Evolutionary conservation across 2,888 invertebrate genomes (phyloP).

Genomic region (Ichneumon xanthorius): DNA sequence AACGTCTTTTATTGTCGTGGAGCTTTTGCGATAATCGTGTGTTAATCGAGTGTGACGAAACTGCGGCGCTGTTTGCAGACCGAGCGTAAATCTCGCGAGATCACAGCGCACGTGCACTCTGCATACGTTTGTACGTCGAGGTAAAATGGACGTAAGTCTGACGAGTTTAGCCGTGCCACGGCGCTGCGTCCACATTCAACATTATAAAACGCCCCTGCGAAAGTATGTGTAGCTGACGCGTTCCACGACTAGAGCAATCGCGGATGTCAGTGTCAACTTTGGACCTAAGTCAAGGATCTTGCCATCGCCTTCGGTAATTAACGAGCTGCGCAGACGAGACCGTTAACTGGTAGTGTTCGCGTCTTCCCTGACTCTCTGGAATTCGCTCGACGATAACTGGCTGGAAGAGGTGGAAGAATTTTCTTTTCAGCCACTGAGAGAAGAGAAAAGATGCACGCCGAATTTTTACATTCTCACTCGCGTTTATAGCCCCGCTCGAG

Average conservation of each 20-base stretch:
- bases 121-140: not conserved
- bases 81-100: not conserved
- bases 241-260: not conserved
- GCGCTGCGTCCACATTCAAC: not conserved
- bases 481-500: not conserved
- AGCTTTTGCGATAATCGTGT: slow-evolving; percentile 49
- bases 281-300: slow-evolving; percentile 69
- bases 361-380: slow-evolving; percentile 4
- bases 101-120: not conserved
- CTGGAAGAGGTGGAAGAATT: not conserved
- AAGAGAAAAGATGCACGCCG: not conserved
- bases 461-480: not conserved
- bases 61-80: slow-evolving; percentile 10
- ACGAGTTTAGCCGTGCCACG: not conserved
- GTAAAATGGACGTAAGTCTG: not conserved
- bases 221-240: not conserved
- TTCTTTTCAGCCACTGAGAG: not conserved
- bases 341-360: slow-evolving; percentile 22
- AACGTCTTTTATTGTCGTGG: slow-evolving; percentile 6
- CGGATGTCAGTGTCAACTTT: slow-evolving; percentile 55
- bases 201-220: not conserved
- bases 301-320: slow-evolving; percentile 64
- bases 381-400: not conserved
- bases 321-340: slow-evolving; percentile 63
- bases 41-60: slow-evolving; percentile 45